phyloP scores from a whole-genome alignment of 2,888 invertebrate species.

The Eilema depressum region DNA sequence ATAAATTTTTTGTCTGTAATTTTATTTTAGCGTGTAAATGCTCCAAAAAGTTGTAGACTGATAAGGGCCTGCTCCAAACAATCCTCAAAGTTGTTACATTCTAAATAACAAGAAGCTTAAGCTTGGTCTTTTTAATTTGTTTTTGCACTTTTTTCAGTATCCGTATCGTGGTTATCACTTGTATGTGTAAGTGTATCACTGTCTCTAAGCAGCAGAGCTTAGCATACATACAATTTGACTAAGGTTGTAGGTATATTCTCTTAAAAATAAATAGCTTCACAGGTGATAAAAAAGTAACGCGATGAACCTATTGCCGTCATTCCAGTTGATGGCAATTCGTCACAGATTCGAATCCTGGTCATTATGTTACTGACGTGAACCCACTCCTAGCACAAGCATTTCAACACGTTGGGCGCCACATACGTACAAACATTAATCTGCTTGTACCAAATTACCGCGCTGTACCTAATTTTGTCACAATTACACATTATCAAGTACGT shows the following conservation, averaged over 20 bases:
- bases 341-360: too few species aligned
- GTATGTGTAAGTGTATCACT: too few species aligned
- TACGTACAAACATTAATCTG: too few species aligned
- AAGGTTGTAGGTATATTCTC: not conserved
- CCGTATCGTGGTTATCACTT: not conserved
- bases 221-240: not conserved
- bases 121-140: not conserved
- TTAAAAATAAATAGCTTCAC: not conserved
- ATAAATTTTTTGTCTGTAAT: slow-evolving; percentile 4
- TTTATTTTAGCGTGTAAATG: not conserved
- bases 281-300: not conserved
- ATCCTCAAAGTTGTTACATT: not conserved
- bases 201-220: not conserved
- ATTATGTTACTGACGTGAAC: too few species aligned
- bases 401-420: too few species aligned
- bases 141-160: not conserved
- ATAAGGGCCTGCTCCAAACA: not conserved
- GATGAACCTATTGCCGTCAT: not conserved
- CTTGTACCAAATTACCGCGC: too few species aligned
- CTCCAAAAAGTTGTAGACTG: slow-evolving; percentile 1
- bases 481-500: too few species aligned
- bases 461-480: too few species aligned
- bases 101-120: not conserved
- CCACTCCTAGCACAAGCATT: too few species aligned
- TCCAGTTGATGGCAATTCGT: too few species aligned